Conservation (phyloP, 2,113 vertebrate genomes). For the Siphamia tubifer region DNA sequence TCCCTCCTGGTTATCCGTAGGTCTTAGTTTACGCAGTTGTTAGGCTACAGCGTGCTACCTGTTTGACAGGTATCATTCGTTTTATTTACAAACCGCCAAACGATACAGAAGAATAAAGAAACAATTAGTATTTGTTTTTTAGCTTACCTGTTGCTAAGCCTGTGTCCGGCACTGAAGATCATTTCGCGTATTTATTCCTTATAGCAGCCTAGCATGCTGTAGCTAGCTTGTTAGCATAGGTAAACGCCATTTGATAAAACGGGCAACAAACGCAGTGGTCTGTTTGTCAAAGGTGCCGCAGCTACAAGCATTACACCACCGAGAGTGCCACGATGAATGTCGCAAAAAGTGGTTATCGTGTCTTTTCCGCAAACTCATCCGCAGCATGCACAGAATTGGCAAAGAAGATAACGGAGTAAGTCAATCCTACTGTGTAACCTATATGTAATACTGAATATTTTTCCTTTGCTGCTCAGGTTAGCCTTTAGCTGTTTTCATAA, state of each 20-base stretch:
- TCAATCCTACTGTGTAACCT: background rate
- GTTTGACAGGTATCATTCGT: background rate
- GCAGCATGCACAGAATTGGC: constrained; percentile 93
- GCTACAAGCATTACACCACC: background rate
- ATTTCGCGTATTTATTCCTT: background rate
- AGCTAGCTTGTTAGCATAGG: constrained; percentile 14
- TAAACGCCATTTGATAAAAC: background rate
- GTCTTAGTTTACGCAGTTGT: background rate
- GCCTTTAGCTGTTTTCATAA: no score
- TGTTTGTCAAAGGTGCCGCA: background rate
- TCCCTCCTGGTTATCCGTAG: constrained; percentile 17
- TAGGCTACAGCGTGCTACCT: background rate
- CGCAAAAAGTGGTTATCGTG: constrained; percentile 90
- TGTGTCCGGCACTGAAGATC: no score
- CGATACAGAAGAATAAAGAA: background rate
- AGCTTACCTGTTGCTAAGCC: background rate
- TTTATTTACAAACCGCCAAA: background rate
- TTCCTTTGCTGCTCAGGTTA: no score
- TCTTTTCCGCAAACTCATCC: constrained; percentile 95
- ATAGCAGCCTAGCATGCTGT: background rate
- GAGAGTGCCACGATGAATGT: constrained; percentile 86
- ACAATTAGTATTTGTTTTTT: background rate
- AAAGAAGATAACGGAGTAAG: constrained; percentile 94
- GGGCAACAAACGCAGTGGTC: background rate
- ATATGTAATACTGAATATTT: no score